Conservation (phyloP, 2,797 vertebrate genomes). For the Squalus acanthias region DNA sequence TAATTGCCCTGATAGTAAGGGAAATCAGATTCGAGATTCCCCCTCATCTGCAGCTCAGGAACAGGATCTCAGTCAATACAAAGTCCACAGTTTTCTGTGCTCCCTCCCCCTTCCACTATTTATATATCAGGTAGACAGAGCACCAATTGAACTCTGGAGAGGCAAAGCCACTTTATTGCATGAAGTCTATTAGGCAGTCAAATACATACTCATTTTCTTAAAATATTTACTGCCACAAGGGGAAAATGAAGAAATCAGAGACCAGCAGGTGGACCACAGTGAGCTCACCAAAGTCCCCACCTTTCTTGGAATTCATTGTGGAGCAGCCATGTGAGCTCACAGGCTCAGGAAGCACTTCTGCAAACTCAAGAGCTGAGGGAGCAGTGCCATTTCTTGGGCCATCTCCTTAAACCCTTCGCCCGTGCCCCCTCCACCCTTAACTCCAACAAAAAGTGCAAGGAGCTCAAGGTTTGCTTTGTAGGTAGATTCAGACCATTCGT, state of each 20-base stretch:
- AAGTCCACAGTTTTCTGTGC: neutral
- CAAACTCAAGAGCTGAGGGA: no score
- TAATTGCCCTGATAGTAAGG: neutral
- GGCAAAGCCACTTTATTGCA: neutral
- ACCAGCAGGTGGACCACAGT: neutral
- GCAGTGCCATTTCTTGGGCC: no score
- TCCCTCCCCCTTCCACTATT: neutral
- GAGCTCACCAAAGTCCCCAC: neutral
- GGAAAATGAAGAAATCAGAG: neutral
- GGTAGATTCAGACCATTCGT: no score
- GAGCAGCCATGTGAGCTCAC: no score
- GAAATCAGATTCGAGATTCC: neutral
- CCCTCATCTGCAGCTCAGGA: neutral
- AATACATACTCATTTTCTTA: neutral
- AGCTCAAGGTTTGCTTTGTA: no score
- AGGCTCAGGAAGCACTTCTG: no score
- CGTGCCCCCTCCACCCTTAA: no score
- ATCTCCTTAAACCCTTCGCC: no score
- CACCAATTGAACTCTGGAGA: neutral
- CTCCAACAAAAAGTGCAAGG: no score
- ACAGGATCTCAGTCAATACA: neutral
- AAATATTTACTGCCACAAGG: neutral
- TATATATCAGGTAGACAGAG: neutral
- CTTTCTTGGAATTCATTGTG: no score
- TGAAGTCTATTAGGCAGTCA: neutral